Evolutionary conservation across 2,113 vertebrate genomes (phyloP).

Genomic region (Cathartes aura): DNA sequence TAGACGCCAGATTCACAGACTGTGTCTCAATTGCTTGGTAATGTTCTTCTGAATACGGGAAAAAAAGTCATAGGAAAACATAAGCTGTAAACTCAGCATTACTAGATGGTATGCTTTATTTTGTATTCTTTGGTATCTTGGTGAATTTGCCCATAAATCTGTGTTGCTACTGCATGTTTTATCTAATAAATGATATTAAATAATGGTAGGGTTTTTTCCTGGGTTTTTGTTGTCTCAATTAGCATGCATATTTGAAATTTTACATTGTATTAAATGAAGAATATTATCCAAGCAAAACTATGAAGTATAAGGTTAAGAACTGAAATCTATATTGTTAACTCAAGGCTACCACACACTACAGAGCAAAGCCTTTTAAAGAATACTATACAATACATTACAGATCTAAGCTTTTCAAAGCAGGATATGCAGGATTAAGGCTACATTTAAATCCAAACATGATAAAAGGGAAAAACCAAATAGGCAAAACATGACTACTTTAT

Average conservation of each 20-base stretch:
- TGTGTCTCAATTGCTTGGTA: not conserved
- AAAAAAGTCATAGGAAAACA: not conserved
- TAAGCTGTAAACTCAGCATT: not conserved
- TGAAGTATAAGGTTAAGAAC: not conserved
- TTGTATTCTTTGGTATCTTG: not conserved
- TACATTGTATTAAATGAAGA: not conserved
- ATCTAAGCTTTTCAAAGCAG: slow-evolving; percentile 44
- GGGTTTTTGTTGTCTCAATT: not conserved
- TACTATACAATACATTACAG: not conserved
- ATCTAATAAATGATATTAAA: not conserved
- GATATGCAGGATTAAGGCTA: slow-evolving; percentile 51
- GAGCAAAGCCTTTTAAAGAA: not conserved
- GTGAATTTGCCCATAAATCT: not conserved
- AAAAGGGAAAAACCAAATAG: slow-evolving; percentile 1
- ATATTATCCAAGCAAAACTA: not conserved
- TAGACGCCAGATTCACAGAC: not conserved
- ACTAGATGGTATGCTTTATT: not conserved
- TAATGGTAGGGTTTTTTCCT: not conserved
- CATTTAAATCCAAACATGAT: slow-evolving; percentile 34
- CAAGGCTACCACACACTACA: not conserved
- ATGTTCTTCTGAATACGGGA: not conserved
- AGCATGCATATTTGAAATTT: not conserved
- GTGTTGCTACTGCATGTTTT: not conserved
- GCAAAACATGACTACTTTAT: not conserved
- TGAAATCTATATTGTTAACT: not conserved